A percentile compares a stretch with the other conserved stretches of the same genome.
Conservation (phyloP, 2,113 vertebrate genomes). For the Chloropsis cyanopogon region DNA sequence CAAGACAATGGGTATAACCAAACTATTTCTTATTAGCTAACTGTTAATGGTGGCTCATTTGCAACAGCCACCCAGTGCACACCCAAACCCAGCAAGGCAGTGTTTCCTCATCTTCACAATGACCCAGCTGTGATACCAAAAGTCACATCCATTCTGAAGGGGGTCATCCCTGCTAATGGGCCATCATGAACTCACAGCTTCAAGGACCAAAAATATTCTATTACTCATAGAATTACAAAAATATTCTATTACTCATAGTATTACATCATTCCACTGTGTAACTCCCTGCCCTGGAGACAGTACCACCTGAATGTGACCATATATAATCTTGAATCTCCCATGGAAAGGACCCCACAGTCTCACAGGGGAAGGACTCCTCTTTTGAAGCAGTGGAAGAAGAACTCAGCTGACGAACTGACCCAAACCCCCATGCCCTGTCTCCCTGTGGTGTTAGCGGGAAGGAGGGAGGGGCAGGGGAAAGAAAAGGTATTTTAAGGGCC, state of each 20-base stretch:
- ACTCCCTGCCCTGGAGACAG: neutral
- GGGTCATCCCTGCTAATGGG: rapidly evolving
- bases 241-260: neutral
- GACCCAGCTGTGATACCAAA: neutral
- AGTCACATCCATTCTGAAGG: neutral
- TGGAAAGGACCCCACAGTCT: neutral
- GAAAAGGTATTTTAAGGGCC: neutral
- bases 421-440: neutral
- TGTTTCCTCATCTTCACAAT: neutral
- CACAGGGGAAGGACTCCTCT: neutral
- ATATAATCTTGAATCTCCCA: neutral
- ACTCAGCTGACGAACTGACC: neutral
- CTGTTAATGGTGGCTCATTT: neutral
- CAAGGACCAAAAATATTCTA: neutral
- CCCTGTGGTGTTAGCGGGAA: neutral
- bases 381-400: neutral
- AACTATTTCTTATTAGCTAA: neutral
- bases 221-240: neutral
- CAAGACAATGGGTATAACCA: neutral
- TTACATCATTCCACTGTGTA: neutral
- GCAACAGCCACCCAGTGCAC: neutral
- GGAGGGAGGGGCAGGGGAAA: neutral
- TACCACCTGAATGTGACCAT: neutral
- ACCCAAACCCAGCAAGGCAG: neutral
- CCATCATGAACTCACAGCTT: neutral